Percentiles rank a stretch among this genome's conserved stretches.
Conservation (phyloP, 2,797 vertebrate genomes). For the Ptychobarbus kaznakovi region DNA sequence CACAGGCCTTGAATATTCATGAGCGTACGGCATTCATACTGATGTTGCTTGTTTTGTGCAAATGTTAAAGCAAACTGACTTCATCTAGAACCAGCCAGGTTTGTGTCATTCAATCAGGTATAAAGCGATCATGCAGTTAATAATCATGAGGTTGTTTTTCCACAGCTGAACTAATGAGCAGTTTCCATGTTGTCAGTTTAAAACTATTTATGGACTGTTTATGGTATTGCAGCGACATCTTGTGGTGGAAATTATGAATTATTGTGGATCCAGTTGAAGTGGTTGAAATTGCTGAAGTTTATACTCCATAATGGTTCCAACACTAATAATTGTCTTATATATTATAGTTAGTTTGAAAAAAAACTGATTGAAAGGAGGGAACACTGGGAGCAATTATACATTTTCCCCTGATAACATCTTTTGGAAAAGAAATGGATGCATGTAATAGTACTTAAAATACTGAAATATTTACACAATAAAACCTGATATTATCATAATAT, state of each 20-base stretch:
- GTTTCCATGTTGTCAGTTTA: background rate
- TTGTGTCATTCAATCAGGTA: background rate
- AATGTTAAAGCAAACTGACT: background rate
- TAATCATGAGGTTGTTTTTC: background rate
- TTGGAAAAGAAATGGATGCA: background rate
- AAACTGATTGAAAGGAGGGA: background rate
- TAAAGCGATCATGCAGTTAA: background rate
- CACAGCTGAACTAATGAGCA: background rate
- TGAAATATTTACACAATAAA: background rate
- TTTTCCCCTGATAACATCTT: background rate
- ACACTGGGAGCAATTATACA: background rate
- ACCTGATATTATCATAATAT: background rate
- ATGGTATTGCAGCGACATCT: constrained; percentile 22
- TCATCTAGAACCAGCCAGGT: background rate
- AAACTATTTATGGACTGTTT: background rate
- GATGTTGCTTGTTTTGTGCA: constrained; percentile 7
- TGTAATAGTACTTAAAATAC: background rate
- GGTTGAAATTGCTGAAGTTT: too few relatives aligned
- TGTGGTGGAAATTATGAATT: background rate
- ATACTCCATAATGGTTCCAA: background rate
- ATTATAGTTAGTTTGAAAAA: background rate
- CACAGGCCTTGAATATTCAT: constrained; percentile 36
- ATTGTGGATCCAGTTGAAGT: background rate
- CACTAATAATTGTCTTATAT: background rate
- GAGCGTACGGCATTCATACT: background rate